Base-by-base conservation (phyloP, 2,888 invertebrate genomes). In the Drepana falcataria region DNA sequence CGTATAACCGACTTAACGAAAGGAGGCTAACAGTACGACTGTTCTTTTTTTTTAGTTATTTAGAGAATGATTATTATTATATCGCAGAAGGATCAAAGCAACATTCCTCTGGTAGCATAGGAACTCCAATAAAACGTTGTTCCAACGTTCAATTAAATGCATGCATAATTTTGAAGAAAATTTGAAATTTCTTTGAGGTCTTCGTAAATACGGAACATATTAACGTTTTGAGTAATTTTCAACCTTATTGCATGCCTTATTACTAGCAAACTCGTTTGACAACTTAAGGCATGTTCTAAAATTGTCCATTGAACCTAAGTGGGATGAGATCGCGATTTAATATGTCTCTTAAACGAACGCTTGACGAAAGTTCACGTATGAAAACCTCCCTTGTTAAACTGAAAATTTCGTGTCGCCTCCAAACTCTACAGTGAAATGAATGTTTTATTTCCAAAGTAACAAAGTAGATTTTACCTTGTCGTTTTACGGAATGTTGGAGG, bases 301-400 rank as follows among this genome's bases (percentile, higher is more conserved):
- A 9, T 9, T 9, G 6, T 44, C 9, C 6, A 44, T 44, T 44
- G 44, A 44, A 9, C 44, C 40, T 34, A 40, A 40, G 4, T 51
- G 40, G 21, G 40, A 40, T 33, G 40, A 33, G 51, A 9, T 41
- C 3, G 34, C 51, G 40, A 37, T 51, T 51, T 51, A 51, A 51
- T 51, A 41, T 35, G 41, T 40, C 53, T 47, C 35, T 7, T 51
- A 3, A 49, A 55, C 54, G 48, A 48, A 47, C 51, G 33, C 40
- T 7, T 35, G 3, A 48, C 37, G 48, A 52, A 58, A 37, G 51
- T 53, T 56, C 53, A 59, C 60, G 57, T 53, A 53, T 52, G 64
- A 63, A 64, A 71, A 69, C 71, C 49, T 49, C 49, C 49, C 69
- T 63, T 60, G 55, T 54, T 48, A 68, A 72, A 79, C 79, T 73